These are phyloP conservation scores for Polydrusus cervinus DNA, from an alignment of 2,888 invertebrate genomes.

Conservation along the genomic window DNA sequence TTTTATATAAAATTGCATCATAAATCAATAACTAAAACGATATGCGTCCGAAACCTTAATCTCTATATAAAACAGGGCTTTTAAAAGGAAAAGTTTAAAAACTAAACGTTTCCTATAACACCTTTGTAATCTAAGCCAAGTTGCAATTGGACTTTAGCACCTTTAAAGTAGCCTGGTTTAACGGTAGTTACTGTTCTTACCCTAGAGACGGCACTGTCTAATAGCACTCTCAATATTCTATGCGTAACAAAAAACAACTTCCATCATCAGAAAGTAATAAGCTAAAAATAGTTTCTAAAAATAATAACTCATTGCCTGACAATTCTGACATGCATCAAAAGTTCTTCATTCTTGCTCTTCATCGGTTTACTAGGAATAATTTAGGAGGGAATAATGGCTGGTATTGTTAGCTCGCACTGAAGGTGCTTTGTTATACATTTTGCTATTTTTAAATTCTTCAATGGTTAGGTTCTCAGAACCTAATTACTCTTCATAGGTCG, in stretches of 20 bases:
- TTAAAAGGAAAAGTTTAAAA: no score
- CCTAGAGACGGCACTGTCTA: no score
- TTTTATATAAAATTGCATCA: no score
- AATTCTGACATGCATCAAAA: slow-evolving; percentile 22
- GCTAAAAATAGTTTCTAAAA: neutral
- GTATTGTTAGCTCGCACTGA: slow-evolving; percentile 14
- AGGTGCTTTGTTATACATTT: slow-evolving; percentile 17
- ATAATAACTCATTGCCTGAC: neutral
- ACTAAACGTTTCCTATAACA: no score
- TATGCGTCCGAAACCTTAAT: no score
- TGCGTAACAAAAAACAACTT: neutral
- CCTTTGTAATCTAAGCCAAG: no score
- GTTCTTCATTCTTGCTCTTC: slow-evolving; percentile 8
- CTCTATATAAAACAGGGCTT: no score
- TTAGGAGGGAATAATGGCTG: slow-evolving; percentile 9
- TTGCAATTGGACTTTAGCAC: no score
- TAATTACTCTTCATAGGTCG: slow-evolving; percentile 18
- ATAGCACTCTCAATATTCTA: neutral
- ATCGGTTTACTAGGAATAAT: slow-evolving; percentile 18
- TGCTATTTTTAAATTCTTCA: slow-evolving; percentile 3
- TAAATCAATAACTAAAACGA: no score
- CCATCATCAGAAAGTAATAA: neutral
- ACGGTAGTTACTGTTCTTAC: no score
- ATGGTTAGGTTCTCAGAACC: slow-evolving; percentile 16
- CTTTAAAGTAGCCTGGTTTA: no score